Base-by-base conservation (phyloP, 2,888 invertebrate species). In the Drosophila subquinaria region DNA sequence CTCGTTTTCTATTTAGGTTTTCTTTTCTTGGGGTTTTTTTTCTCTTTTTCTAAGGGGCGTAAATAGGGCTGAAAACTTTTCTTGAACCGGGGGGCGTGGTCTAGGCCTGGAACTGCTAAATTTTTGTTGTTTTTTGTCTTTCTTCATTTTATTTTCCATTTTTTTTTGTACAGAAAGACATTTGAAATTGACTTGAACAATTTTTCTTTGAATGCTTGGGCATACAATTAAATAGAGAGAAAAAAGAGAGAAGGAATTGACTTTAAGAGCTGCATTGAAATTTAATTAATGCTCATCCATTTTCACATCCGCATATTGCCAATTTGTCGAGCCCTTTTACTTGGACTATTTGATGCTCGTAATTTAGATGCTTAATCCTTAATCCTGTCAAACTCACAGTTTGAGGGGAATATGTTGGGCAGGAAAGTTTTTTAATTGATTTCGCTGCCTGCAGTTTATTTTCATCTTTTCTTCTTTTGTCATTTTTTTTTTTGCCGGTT, bases 351-450 rank as follows among this genome's bases (percentile, higher is more conserved):
- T 56, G 70, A 45, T 40, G 59, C 71, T 75, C 71, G 72, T 80
- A 81, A 85, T 85, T 78, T 76, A 79, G 75, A 60, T 47, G 74
- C 78, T 82, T 83, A 85, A 79, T 80, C 73, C 82, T 72, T 75
- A 80, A 85, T 76, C 81, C 75, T 53, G 27, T 20, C 55, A 42
- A 30, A 56, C 78, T 59, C 59, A 63, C 20, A 53, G 50, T 48
- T 59, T 15, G 9, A 0, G 20, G 1, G 20, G 20, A 69, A 60
- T 64, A 69, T 67, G 66, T 60, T 71, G 60, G 60, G 64, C 23
- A 59, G 30, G 10, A 77, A 87, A 84, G 65, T 77, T 88, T 84
- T 87, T 88, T 84, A 87, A 88, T 88, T 87, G 86, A 86, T 86
- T 87, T 81, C 53, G 60, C 70, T 73, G 56, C 61, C 30, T 71